Evolutionary conservation across 64 coral and sea anemone genomes (phyloP), one percentile per base, ranked within the genome.

Genomic region (Pocillopora damicornis): DNA sequence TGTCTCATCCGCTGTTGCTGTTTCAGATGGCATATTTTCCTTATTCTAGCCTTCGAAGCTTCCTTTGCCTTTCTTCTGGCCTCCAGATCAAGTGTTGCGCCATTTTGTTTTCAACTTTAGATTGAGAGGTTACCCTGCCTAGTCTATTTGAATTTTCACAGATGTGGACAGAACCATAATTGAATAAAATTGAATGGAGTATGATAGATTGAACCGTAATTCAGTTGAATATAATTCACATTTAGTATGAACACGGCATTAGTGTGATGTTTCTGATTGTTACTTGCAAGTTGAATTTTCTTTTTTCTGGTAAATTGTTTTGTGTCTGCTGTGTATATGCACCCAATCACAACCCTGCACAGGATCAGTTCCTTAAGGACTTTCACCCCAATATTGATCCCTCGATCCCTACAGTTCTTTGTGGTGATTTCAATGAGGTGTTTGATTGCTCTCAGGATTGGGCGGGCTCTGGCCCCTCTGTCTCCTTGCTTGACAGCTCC

Each of bases 101-200:
- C n/a, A n/a, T n/a, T 77, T 77, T 42, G 75, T 77, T 77, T 77
- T 77, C 75, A 77, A 45, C 37, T 51, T 76, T 13, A 51, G 75
- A 77, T 77, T 77, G n/a, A n/a, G n/a, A n/a, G n/a, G n/a, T n/a
- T n/a, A n/a, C n/a, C n/a, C n/a, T n/a, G n/a, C n/a, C n/a, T n/a
- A n/a, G n/a, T n/a, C n/a, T n/a, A n/a, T n/a, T n/a, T n/a, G n/a
- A n/a, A n/a, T n/a, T n/a, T n/a, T n/a, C n/a, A n/a, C n/a, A n/a
- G n/a, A n/a, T n/a, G n/a, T n/a, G n/a, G n/a, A n/a, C n/a, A n/a
- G n/a, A n/a, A n/a, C n/a, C n/a, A n/a, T n/a, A n/a, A n/a, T n/a
- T n/a, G n/a, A n/a, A n/a, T n/a, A n/a, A n/a, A n/a, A n/a, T n/a
- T n/a, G n/a, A n/a, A n/a, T n/a, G n/a, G n/a, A n/a, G n/a, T n/a